A percentile compares a stretch with the other conserved stretches of the same genome.
Evolutionary conservation across 2,888 invertebrate genomes (phyloP).

Genomic region (Papilio elwesi): DNA sequence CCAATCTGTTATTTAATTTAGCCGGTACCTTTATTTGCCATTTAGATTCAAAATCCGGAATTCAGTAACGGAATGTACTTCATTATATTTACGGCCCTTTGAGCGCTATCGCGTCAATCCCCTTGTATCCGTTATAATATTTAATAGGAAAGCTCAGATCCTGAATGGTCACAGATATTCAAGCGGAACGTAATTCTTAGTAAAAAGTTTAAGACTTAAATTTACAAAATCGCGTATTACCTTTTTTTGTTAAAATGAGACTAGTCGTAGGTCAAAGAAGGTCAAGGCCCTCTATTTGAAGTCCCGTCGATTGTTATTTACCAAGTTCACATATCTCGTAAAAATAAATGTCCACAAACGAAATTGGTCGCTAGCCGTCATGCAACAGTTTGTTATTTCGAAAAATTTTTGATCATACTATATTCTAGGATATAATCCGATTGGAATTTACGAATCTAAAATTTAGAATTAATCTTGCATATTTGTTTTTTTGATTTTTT

Average conservation of each 20-base stretch:
- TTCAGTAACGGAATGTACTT: conserved; percentile 26
- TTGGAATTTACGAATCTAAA: too few relatives aligned
- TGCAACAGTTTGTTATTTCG: too few relatives aligned
- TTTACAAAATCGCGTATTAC: not conserved
- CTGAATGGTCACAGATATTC: conserved; percentile 5
- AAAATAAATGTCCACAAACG: too few relatives aligned
- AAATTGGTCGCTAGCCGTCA: too few relatives aligned
- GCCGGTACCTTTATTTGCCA: conserved; percentile 22
- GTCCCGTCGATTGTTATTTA: too few relatives aligned
- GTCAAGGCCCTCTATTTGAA: too few relatives aligned
- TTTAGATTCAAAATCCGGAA: conserved; percentile 23
- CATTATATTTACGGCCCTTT: conserved; percentile 34
- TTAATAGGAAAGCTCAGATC: conserved; percentile 22
- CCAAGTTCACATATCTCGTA: too few relatives aligned
- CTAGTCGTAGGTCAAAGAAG: too few relatives aligned
- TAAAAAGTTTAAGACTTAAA: not conserved
- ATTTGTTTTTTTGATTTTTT: too few relatives aligned
- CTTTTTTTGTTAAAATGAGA: not conserved
- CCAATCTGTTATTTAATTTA: conserved; percentile 26
- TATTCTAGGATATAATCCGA: too few relatives aligned
- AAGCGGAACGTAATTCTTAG: not conserved
- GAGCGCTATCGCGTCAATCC: conserved; percentile 19
- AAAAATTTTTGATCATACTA: too few relatives aligned
- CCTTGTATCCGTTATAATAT: conserved; percentile 27
- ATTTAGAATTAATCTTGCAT: too few relatives aligned